Evolutionary conservation across 2,113 vertebrate species (phyloP).

Genomic region (Corythaeola cristata): DNA sequence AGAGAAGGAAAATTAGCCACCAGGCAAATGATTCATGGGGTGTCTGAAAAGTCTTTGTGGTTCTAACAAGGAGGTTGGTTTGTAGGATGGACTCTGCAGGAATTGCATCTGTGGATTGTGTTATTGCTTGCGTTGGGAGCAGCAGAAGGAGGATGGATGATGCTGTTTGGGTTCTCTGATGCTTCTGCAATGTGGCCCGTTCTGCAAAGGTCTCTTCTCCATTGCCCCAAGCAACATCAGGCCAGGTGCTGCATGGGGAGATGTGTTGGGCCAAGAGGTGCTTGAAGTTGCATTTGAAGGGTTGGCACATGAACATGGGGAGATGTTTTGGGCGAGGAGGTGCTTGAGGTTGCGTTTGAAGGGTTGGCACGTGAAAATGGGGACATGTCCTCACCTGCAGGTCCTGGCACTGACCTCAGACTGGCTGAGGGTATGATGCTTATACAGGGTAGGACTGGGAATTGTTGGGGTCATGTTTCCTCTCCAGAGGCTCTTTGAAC

Average conservation of each 20-base stretch:
- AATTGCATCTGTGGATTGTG: fast-evolving
- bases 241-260: neutral
- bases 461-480: neutral
- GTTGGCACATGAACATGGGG: neutral
- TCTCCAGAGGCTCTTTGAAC: neutral
- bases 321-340: neutral
- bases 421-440: neutral
- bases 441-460: neutral
- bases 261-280: neutral
- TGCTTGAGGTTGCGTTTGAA: neutral
- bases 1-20: neutral
- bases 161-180: neutral
- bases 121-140: neutral
- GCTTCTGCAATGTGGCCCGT: neutral
- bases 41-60: neutral
- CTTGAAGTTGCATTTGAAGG: neutral
- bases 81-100: neutral
- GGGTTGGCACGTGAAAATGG: neutral
- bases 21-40: neutral
- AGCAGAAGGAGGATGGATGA: neutral
- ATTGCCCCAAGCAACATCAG: neutral
- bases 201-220: neutral
- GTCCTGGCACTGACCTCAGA: neutral
- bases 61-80: neutral
- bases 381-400: neutral